These are phyloP conservation scores for Leucopternis melanops DNA, from an alignment of 2,113 vertebrate species.

Conservation along the genomic window DNA sequence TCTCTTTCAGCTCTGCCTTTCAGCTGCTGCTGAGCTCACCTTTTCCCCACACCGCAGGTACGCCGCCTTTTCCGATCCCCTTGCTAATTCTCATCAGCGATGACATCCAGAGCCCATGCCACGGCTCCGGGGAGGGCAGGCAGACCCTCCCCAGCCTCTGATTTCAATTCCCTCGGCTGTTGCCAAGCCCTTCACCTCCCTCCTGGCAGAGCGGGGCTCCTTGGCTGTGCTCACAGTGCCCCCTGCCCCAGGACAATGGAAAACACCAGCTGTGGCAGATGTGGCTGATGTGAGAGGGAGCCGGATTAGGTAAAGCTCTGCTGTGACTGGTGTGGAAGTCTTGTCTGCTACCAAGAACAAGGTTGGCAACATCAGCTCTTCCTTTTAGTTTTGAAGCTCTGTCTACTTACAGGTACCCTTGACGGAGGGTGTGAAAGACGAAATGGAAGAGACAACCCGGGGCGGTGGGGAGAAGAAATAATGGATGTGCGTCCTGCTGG, in stretches of 20 bases:
- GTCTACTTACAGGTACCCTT: neutral
- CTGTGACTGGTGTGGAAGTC: neutral
- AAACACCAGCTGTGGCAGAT: slow-evolving; percentile 54
- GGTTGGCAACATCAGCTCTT: neutral
- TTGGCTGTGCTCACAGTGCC: slow-evolving; percentile 13
- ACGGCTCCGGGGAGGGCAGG: neutral
- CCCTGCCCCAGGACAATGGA: slow-evolving; percentile 17
- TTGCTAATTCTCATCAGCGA: neutral
- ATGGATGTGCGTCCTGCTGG: neutral
- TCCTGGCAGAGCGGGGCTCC: neutral
- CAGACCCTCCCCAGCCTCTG: neutral
- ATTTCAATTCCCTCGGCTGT: neutral
- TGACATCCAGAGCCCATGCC: neutral
- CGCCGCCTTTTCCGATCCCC: neutral
- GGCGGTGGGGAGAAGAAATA: neutral
- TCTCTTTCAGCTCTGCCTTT: neutral
- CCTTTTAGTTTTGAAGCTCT: neutral
- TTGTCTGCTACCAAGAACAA: neutral
- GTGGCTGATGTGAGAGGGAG: neutral
- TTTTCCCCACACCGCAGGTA: neutral
- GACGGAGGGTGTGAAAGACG: neutral
- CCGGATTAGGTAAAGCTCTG: slow-evolving; percentile 26
- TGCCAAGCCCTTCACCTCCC: neutral
- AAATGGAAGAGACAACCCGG: neutral
- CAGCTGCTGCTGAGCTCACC: neutral